phyloP scores from a whole-genome alignment of 2,113 vertebrate genomes.

The Thamnaconus septentrionalis region DNA sequence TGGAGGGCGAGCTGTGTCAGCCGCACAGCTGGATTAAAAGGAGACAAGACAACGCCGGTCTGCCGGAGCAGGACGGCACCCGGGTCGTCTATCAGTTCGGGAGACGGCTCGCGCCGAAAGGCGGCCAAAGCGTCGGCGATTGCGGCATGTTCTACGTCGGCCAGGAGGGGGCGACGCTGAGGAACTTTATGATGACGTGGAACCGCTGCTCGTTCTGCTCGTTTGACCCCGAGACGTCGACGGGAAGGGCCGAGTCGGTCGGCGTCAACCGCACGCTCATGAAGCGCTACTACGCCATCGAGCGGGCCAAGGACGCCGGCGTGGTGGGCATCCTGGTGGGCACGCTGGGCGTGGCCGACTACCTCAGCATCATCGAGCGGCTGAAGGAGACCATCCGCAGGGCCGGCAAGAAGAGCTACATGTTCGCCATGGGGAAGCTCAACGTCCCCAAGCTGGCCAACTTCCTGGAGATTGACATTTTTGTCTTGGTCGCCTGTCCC shows the following conservation, averaged over 20 bases:
- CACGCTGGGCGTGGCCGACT: conserved; percentile 85
- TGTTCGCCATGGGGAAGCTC: conserved; percentile 88
- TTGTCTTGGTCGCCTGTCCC: conserved; percentile 90
- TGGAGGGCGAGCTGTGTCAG: conserved; percentile 55
- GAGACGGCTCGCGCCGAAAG: conserved; percentile 71
- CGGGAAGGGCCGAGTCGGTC: conserved; percentile 76
- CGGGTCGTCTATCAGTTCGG: conserved; percentile 76
- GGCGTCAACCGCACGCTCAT: conserved; percentile 82
- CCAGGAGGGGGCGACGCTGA: conserved; percentile 80
- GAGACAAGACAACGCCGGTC: not conserved
- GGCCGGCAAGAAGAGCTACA: conserved; percentile 91
- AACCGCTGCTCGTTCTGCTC: conserved; percentile 84
- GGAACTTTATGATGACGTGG: conserved; percentile 94
- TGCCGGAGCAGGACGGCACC: conserved; percentile 7
- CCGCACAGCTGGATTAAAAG: conserved; percentile 29
- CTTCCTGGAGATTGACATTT: conserved; percentile 93
- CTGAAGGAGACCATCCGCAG: conserved; percentile 77
- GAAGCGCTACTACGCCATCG: conserved; percentile 89
- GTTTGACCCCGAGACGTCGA: conserved; percentile 80
- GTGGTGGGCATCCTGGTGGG: conserved; percentile 93
- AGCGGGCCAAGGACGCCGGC: conserved; percentile 86
- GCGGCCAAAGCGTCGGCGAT: conserved; percentile 65
- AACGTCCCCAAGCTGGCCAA: conserved; percentile 94
- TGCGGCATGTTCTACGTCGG: conserved; percentile 89
- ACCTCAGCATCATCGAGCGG: conserved; percentile 83